Percentiles rank a stretch among this genome's conserved stretches.
These are phyloP conservation scores for Geotrupes spiniger DNA, from an alignment of 2,888 invertebrate species.

Conservation along the genomic window DNA sequence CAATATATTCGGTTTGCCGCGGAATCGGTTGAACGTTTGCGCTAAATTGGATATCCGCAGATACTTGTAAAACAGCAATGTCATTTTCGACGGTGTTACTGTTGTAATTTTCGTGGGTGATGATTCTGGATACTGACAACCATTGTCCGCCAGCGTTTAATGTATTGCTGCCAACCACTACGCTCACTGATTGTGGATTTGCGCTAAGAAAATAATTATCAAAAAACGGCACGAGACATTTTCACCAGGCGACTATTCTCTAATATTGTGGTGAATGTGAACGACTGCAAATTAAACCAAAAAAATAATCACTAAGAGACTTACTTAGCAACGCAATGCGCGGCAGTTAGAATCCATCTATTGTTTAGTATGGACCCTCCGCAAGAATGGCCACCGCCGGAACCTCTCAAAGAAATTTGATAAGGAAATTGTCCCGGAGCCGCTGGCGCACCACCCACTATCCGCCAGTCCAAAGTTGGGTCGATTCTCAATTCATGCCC, in stretches of 20 bases:
- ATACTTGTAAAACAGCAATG: constrained; percentile 11
- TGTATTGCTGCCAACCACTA: no score
- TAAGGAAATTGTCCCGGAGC: constrained; percentile 53
- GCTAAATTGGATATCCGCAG: constrained; percentile 6
- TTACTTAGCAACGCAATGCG: constrained; percentile 10
- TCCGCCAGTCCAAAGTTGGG: constrained; percentile 7
- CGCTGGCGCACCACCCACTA: background rate
- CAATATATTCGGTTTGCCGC: constrained; percentile 32
- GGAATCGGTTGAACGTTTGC: constrained; percentile 6
- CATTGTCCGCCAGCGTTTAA: no score
- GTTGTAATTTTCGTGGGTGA: no score
- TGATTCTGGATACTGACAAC: no score
- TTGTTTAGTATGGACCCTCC: constrained; percentile 10
- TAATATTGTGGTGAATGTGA: no score
- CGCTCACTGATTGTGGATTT: no score
- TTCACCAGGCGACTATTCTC: no score
- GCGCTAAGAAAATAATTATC: no score
- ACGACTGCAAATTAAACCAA: no score
- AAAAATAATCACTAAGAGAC: background rate
- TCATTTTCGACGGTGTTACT: constrained; percentile 5
- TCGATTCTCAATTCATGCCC: no score
- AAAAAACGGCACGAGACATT: no score
- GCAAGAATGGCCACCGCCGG: constrained; percentile 8
- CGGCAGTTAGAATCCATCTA: constrained; percentile 15
- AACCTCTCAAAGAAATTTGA: constrained; percentile 52